Conservation (phyloP, 2,888 invertebrate genomes). For the Lasius fuliginosus region DNA sequence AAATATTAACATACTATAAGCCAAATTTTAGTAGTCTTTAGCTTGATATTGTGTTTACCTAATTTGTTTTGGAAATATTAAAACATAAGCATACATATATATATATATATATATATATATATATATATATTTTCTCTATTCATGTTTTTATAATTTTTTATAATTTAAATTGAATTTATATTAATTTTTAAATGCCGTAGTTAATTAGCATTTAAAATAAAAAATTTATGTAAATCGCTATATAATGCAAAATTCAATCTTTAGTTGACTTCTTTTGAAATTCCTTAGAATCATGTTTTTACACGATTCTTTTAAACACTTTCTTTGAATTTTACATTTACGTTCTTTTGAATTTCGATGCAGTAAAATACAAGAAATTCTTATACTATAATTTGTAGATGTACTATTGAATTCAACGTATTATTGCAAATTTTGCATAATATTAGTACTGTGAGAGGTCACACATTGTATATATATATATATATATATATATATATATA, state of each 20-base stretch:
- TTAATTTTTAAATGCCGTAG: conserved; percentile 32
- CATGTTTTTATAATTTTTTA: conserved; percentile 3
- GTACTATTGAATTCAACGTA: not conserved
- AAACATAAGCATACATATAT: conserved; percentile 2
- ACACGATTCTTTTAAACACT: not conserved
- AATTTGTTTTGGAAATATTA: conserved; percentile 37
- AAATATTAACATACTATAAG: conserved; percentile 40
- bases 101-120: conserved; percentile 22
- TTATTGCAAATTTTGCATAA: conserved; percentile 10
- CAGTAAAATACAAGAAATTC: not conserved
- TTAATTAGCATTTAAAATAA: conserved; percentile 40
- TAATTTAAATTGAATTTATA: conserved; percentile 32
- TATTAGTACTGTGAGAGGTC: not conserved
- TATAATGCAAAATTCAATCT: conserved; percentile 11
- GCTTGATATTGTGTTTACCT: conserved; percentile 53
- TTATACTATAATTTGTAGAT: not conserved
- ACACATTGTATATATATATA: not conserved
- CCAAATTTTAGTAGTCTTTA: conserved; percentile 45
- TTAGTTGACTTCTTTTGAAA: not conserved
- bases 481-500: not conserved
- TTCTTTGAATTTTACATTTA: not conserved
- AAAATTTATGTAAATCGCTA: conserved; percentile 44
- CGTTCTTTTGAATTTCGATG: not conserved
- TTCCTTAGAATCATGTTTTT: not conserved
- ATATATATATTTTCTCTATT: not conserved